phyloP scores from a whole-genome alignment of 1,140 invertebrate species.

The Tyrophagus putrescentiae region DNA sequence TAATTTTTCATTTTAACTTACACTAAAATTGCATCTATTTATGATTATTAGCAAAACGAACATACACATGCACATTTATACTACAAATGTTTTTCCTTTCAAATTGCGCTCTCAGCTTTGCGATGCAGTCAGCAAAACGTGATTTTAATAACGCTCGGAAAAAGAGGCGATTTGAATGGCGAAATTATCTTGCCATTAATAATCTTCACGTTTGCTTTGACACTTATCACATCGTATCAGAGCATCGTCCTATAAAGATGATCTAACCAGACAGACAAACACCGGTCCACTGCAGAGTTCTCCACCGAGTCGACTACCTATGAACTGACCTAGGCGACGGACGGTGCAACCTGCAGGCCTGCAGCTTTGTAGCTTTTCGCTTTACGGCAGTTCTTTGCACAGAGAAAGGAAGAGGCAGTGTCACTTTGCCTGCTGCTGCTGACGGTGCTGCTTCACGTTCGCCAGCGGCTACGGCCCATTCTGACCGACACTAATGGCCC shows the following conservation, averaged over 20 bases:
- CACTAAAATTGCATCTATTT: no score
- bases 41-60: no score
- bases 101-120: no score
- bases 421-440: background rate
- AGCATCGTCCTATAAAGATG: constrained; percentile 1
- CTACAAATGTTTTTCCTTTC: no score
- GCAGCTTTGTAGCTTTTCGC: no score
- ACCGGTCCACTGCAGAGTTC: no score
- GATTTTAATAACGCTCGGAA: background rate
- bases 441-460: background rate
- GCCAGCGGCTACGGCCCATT: background rate
- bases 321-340: no score
- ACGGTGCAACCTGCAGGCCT: no score
- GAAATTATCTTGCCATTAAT: constrained; percentile 11
- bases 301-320: no score
- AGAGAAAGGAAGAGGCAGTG: background rate
- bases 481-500: constrained; percentile 1
- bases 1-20: no score
- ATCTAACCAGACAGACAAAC: background rate
- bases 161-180: background rate
- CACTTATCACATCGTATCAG: background rate
- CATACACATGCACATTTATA: no score
- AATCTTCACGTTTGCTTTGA: constrained; percentile 9
- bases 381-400: background rate
- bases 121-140: background rate